Evolutionary conservation across 1,140 invertebrate genomes (phyloP).

Genomic region (Pseudomyrmex gracilis): DNA sequence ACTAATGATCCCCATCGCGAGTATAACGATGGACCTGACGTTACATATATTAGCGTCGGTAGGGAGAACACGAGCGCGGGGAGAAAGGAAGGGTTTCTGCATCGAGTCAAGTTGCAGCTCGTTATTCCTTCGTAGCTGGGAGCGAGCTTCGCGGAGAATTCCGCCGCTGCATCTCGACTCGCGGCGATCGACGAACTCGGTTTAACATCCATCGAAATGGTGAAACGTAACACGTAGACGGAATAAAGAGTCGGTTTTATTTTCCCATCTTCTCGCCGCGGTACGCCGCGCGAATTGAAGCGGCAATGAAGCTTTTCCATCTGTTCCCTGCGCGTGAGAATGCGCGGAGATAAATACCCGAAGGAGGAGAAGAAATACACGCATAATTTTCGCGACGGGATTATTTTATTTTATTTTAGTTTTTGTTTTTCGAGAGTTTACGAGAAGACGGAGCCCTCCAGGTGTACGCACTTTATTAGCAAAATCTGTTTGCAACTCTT

Average conservation of each 20-base stretch:
- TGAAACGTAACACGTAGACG: conserved; percentile 40
- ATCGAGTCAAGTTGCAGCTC: conserved; percentile 58
- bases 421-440: background rate
- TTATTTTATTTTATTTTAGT: conserved; percentile 46
- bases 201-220: conserved; percentile 51
- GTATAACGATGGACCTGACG: conserved; percentile 58
- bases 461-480: background rate
- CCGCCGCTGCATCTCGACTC: conserved; percentile 29
- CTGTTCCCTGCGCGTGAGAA: background rate
- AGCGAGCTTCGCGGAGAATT: conserved; percentile 36
- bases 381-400: background rate
- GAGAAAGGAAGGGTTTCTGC: background rate
- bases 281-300: conserved; percentile 38
- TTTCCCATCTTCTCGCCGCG: conserved; percentile 36
- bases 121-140: conserved; percentile 43
- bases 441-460: background rate
- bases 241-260: conserved; percentile 55
- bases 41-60: conserved; percentile 51
- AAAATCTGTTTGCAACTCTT: background rate
- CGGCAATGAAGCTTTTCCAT: conserved; percentile 39
- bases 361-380: conserved; percentile 10
- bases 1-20: conserved; percentile 51
- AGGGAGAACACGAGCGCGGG: background rate
- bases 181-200: conserved; percentile 42
- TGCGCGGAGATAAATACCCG: conserved; percentile 7